Percentiles rank a stretch among this genome's conserved stretches.
These are phyloP conservation scores for Mus spretus DNA, from an alignment of 2,797 vertebrate genomes.

Conservation along the genomic window DNA sequence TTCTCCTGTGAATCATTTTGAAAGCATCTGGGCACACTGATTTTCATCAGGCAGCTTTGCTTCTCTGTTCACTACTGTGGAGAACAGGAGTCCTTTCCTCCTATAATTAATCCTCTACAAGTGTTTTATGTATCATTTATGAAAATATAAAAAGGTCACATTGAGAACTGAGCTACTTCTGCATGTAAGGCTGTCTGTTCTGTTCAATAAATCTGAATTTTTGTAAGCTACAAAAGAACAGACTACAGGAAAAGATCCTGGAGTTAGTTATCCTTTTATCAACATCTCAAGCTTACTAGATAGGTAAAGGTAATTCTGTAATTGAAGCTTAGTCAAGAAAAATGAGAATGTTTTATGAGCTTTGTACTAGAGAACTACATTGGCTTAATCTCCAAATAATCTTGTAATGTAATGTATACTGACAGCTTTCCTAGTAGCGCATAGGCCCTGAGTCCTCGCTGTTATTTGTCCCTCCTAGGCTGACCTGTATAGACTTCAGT, in stretches of 20 bases:
- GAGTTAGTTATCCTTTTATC: neutral
- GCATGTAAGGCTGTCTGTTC: slow-evolving; percentile 10
- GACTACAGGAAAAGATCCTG: neutral
- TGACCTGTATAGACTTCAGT: neutral
- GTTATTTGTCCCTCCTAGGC: neutral
- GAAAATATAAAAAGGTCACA: slow-evolving; percentile 14
- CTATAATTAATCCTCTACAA: neutral
- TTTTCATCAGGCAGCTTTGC: neutral
- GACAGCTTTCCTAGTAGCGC: neutral
- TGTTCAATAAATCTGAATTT: slow-evolving; percentile 26
- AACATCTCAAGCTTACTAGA: neutral
- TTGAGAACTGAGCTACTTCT: neutral
- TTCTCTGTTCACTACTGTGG: neutral
- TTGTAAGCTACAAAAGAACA: neutral
- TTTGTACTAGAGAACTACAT: neutral
- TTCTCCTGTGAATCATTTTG: slow-evolving; percentile 33
- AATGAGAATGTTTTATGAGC: neutral
- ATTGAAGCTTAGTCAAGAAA: neutral
- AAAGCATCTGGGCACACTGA: neutral
- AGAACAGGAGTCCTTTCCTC: slow-evolving; percentile 18
- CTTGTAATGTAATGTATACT: neutral
- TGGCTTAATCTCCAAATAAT: neutral
- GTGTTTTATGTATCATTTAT: neutral
- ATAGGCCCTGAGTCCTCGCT: too few species aligned
- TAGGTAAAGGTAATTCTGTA: slow-evolving; percentile 20